Base-by-base conservation (phyloP, 2,888 invertebrate species). In the Melanchra persicariae region DNA sequence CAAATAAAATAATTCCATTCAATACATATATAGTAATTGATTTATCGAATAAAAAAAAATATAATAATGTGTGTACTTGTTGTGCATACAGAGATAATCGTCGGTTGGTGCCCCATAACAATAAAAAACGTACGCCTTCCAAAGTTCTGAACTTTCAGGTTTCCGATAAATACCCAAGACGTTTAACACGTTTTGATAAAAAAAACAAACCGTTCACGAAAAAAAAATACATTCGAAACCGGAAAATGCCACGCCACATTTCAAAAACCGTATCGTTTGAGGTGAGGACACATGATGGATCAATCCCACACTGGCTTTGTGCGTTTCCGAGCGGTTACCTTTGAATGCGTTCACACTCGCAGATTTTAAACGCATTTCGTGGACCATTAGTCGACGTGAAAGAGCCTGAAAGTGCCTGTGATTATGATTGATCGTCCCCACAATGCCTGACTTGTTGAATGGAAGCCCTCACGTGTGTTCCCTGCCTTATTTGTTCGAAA, bases 321-420 rank as follows among this genome's bases (percentile, higher is more conserved):
- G 93, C 91, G 84, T 93, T 95, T 95, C 95, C 95, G 88, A 93
- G 87, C 91, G 94, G 95, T 94, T 96, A 92, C 93, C 93, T 95
- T 88, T 93, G 85, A 95, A 96, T 94, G 91, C 92, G 87, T 87
- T 88, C 90, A 87, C 90, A 89, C 89, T 92, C 91, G 92, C 93
- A 92, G 93, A 93, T 95, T 96, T 95, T 94, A 95, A 95, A 95
- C 95, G 94, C 93, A 95, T 96, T 95, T 95, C 89, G 95, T 93
- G 96, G 91, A 87, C 95, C 96, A 96, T 96, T 96, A 95, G 94
- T 90, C 91, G 92, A 93, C 90, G 94, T 95, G 95, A 95, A 96
- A 95, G 94, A 94, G 91, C 90, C 93, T 84, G 91, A 95, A 96
- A 95, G 94, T 94, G 92, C 90, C 93, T 84, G 91, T 95, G 94